phyloP scores from a whole-genome alignment of 2,797 vertebrate genomes.

The Hypotaenidia okinawae region DNA sequence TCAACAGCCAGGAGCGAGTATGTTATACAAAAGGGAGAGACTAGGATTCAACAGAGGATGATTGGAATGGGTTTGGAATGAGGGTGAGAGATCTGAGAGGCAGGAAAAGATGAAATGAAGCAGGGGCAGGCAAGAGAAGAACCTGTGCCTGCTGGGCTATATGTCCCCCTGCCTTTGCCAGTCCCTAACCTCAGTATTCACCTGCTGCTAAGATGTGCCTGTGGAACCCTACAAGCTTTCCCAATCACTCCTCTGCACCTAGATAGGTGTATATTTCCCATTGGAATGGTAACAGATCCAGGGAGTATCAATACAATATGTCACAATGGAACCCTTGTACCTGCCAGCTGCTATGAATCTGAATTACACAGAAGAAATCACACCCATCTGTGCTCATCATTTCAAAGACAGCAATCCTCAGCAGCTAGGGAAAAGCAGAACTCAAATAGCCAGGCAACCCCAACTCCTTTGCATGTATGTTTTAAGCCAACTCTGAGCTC shows the following conservation, averaged over 20 bases:
- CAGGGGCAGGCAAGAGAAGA: background rate
- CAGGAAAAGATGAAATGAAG: background rate
- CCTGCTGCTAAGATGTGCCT: background rate
- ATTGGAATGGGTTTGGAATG: background rate
- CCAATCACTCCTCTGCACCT: background rate
- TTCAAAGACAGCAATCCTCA: background rate
- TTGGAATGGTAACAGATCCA: background rate
- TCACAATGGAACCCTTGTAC: background rate
- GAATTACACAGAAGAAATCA: background rate
- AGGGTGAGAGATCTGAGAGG: background rate
- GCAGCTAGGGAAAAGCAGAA: background rate
- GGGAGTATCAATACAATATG: background rate
- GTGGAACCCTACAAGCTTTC: background rate
- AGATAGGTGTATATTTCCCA: background rate
- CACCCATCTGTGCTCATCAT: background rate
- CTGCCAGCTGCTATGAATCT: background rate
- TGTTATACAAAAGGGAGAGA: fast-evolving
- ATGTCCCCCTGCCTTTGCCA: too few species aligned
- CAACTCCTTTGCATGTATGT: background rate
- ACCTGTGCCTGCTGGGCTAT: background rate
- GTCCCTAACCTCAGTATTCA: background rate
- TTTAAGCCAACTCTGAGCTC: background rate
- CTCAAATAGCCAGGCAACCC: background rate
- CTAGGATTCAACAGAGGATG: background rate
- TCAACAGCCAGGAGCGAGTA: background rate